phyloP scores from a whole-genome alignment of 2,113 vertebrate species.

The Vulpes lagopus region DNA sequence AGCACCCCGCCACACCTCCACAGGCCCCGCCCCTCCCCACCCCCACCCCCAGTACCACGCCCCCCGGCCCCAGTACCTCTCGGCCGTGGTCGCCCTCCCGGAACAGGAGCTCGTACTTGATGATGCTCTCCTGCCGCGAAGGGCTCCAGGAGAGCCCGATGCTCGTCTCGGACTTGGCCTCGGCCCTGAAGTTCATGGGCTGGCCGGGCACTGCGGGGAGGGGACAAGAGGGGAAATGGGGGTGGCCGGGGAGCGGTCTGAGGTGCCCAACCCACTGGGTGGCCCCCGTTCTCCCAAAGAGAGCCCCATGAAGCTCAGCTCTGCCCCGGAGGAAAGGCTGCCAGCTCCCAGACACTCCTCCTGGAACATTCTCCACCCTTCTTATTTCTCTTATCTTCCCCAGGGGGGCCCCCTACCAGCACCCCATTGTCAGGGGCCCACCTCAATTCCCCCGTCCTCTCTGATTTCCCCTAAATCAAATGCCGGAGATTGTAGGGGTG shows the following conservation, averaged over 20 bases:
- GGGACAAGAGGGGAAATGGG: not conserved
- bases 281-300: not conserved
- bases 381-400: not conserved
- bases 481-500: not conserved
- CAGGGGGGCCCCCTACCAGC: accelerated
- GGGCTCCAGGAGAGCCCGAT: slow-evolving; percentile 95
- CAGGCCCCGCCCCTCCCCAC: too few relatives aligned
- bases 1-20: too few relatives aligned
- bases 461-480: too few relatives aligned
- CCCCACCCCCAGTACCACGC: too few relatives aligned
- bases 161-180: slow-evolving; percentile 95
- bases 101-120: slow-evolving; percentile 95
- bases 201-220: slow-evolving; percentile 93
- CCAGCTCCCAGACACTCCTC: accelerated
- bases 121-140: slow-evolving; percentile 95
- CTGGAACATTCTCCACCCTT: not conserved
- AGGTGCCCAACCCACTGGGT: not conserved
- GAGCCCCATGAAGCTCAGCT: not conserved
- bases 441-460: not conserved
- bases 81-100: slow-evolving; percentile 90
- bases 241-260: not conserved
- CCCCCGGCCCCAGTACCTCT: slow-evolving; percentile 86
- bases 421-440: too few relatives aligned
- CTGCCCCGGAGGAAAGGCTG: not conserved
- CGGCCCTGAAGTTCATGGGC: slow-evolving; percentile 96